Evolutionary conservation across 2,113 vertebrate genomes (phyloP), one percentile per base, ranked within the genome.

Genomic region (Microtus pennsylvanicus): DNA sequence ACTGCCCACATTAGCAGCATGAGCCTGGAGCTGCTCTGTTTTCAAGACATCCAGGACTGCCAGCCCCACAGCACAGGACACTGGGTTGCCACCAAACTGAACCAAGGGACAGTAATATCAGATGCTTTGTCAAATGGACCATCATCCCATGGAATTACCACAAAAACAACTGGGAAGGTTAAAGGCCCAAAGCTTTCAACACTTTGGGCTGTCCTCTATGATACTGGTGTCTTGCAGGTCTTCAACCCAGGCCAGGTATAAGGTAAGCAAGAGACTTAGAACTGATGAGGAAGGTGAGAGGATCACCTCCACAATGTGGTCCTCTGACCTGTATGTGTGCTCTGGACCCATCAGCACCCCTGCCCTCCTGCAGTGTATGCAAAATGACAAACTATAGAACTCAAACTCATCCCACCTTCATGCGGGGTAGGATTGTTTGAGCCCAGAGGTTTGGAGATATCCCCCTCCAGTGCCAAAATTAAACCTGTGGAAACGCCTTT

Each of bases 11-110:
- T 90, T 93, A 35, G 78, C 90, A 52, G 99, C 99, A 3, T 99
- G 99, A 95, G 98, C 98, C 97, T 98, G 98, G 26, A 99, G 98
- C 58, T 99, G 97, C 94, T 99, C 99, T 45, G 99, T 98, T 95
- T 99, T 99, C 35, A 99, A 98, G 85, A 99, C 99, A 72, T 99
- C 99, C 8, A 99, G 98, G 45, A 99, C 99, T 5, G 99, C 99
- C 90, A 99, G 95, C 52, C 99, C 99, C 87, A 99, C 98, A 0
- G 99, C 99, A 94, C 99, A 99, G 3, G 99, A 99, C 92, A 99
- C 99, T 0, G 99, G 99, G 96, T 99, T 99, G 69, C 99, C 99
- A 82, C 99, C 99, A 97, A 99, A 99, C 99, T 99, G 97, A 97
- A 69, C 65, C 94, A 95, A 77, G 83, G 75, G 75, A 97, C 77